Evolutionary conservation across 2,113 vertebrate species (phyloP), one percentile per base, ranked within the genome.

Genomic region (Peromyscus californicus): DNA sequence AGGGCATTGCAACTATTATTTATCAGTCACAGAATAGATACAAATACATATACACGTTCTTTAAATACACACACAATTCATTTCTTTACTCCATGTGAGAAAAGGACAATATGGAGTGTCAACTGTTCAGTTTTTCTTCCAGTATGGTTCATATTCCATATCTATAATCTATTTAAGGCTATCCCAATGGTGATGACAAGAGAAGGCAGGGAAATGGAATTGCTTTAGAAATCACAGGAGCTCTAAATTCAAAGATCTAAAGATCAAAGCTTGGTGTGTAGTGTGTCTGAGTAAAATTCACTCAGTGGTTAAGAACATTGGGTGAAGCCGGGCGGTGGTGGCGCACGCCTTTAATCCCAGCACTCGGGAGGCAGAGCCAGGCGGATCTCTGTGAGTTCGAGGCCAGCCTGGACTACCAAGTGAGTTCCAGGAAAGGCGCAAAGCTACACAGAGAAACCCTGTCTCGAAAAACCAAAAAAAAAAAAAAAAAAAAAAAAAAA

Each of bases 241-340:
- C 45, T 95, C 74, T 76, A 82, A 33, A 86, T 88, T 96, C 82
- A 89, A 90, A 90, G 69, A 96, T 86, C 84, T 80, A 67, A 51
- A 91, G 67, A 91, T 51, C 54, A 91, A 91, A 67, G 75, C 22
- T 45, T 16, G 4, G 33, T 79, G 42, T 48, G 42, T n/a, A 7
- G 31, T n/a, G 2, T 22, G 15, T 79, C 57, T 7, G 24, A 45
- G 12, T 88, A 90, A 63, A 39, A 78, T 48, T 8, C 19, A 67
- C 59, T 85, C 59, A 85, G 57, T 61, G 57, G n/a, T 39, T 61
- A 19, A 84, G 82, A 42, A 15, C 26, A 11, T 15, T 65, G 26
- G 26, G 4, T 85, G 26, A 8, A n/a, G n/a, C n/a, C n/a, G n/a
- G n/a, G n/a, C n/a, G n/a, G n/a, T n/a, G n/a, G n/a, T n/a, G n/a